Evolutionary conservation across 2,113 vertebrate genomes (phyloP).

Genomic region (Paraplagusia blochii): DNA sequence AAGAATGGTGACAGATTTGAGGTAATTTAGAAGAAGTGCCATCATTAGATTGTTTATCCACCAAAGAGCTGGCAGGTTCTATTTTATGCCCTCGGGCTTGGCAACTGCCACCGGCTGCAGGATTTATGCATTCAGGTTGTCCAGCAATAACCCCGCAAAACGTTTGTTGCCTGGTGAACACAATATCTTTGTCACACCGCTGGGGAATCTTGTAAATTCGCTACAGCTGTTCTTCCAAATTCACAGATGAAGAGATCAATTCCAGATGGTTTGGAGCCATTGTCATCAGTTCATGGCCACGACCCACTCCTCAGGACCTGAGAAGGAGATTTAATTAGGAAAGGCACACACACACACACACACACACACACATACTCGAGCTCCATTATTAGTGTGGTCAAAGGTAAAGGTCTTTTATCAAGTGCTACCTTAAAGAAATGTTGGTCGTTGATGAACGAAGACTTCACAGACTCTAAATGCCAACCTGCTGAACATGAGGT

Average conservation of each 20-base stretch:
- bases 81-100: background rate
- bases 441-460: background rate
- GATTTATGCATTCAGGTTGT: background rate
- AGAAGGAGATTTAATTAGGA: no score
- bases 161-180: no score
- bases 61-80: background rate
- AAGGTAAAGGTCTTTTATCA: background rate
- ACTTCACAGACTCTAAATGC: background rate
- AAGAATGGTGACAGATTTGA: background rate
- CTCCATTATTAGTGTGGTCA: background rate
- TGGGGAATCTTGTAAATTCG: no score
- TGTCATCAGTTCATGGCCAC: no score
- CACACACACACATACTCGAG: background rate
- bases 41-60: background rate
- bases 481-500: no score
- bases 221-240: no score
- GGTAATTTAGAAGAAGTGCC: background rate
- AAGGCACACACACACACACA: background rate
- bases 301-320: no score
- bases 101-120: background rate
- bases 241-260: no score
- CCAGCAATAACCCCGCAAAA: background rate
- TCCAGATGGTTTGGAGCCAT: no score
- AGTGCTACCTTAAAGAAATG: background rate
- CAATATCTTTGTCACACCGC: no score